Base-by-base conservation (phyloP, 2,888 invertebrate species). In the Rhagonycha lutea region DNA sequence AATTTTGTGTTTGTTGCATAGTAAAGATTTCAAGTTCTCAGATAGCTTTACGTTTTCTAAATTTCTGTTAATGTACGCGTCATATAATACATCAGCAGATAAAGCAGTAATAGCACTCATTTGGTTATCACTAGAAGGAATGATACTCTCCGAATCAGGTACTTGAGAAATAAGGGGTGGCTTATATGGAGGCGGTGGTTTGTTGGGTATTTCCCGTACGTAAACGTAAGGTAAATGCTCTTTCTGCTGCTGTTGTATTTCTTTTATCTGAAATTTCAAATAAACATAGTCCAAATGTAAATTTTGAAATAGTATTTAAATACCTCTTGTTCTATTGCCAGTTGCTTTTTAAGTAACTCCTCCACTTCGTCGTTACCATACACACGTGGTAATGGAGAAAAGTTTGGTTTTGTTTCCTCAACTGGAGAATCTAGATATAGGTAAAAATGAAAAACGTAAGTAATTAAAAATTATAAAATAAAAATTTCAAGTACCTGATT, bases 171-270 rank as follows among this genome's bases (percentile, higher is more conserved):
- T 81, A 61, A 84, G 82, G 0, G 93, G 93, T 8, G 93, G 93
- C 0, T 92, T 92, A 86, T 94, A 94, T 0, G 94, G 94, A 0
- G 94, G 94, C 2, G 94, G 94, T 10, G 94, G 93, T 83, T 94
- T 94, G 84, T 94, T 93, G 5, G 94, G 93, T 78, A 94, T 93
- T 86, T 93, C 92, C 68, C 93, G 87, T 63, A 92, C 88, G 84
- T 89, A 92, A 80, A 88, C 88, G 84, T 89, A 91, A 63, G 90
- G 89, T 14, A 89, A 86, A 79, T 89, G 89, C 76, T 89, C 89
- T 73, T 90, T 89, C 73, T 88, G 88, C 81, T 90, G 89, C 74
- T 88, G 88, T 83, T 91, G 90, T 23, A 92, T 87, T 83, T 90
- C 90, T 82, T 91, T 91, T 73, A 92, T 91, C 91, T 92, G 82